Conservation (phyloP, 2,113 vertebrate species). For the Toxotes jaculatrix region DNA sequence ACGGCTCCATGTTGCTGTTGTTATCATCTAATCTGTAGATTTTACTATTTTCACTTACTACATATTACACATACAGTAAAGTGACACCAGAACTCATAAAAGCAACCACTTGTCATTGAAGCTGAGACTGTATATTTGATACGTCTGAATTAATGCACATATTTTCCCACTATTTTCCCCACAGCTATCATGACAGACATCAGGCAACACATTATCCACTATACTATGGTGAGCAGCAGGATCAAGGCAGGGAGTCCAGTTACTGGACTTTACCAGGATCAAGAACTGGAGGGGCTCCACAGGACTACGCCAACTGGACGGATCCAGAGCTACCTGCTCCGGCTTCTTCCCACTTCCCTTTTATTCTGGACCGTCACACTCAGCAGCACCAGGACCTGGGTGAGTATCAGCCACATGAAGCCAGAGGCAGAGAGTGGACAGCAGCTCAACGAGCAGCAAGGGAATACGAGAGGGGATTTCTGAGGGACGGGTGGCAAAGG, state of each 20-base stretch:
- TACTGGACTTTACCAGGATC: slow-evolving; percentile 72
- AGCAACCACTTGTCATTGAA: background rate
- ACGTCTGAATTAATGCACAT: background rate
- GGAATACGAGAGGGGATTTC: slow-evolving; percentile 67
- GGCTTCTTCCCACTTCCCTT: slow-evolving; percentile 68
- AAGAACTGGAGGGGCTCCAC: slow-evolving; percentile 63
- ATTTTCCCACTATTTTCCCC: slow-evolving; percentile 37
- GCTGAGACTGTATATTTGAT: slow-evolving; percentile 12
- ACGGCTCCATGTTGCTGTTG: background rate
- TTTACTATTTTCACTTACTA: background rate
- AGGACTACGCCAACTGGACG: slow-evolving; percentile 71
- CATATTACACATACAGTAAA: background rate
- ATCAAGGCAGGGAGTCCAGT: slow-evolving; percentile 62
- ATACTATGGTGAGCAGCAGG: slow-evolving; percentile 61
- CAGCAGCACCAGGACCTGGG: slow-evolving; percentile 54
- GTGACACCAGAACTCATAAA: background rate
- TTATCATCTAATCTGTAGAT: background rate
- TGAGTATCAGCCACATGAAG: slow-evolving; percentile 59
- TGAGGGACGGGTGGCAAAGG: slow-evolving; percentile 70
- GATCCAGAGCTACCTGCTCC: slow-evolving; percentile 39
- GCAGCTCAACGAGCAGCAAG: slow-evolving; percentile 48
- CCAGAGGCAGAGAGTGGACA: slow-evolving; percentile 69
- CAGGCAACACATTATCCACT: slow-evolving; percentile 61
- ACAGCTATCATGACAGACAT: slow-evolving; percentile 74
- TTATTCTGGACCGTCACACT: slow-evolving; percentile 49